phyloP scores from a whole-genome alignment of 2,797 vertebrate genomes.

The Takifugu ocellatus region DNA sequence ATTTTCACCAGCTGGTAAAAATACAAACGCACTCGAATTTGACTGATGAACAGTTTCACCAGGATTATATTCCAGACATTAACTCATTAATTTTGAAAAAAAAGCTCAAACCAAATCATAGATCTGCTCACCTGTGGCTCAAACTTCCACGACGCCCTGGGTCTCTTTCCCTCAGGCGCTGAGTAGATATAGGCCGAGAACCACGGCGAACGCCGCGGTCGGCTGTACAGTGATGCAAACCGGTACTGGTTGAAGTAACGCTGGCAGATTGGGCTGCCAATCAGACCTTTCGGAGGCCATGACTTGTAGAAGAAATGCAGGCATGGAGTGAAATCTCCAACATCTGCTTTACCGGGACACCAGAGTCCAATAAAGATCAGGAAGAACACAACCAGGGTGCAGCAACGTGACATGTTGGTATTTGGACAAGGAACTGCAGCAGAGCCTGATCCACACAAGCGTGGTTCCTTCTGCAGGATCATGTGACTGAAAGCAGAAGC shows the following conservation, averaged over 20 bases:
- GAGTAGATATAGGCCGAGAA: constrained; percentile 66
- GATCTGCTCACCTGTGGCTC: constrained; percentile 68
- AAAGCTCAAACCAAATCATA: too few relatives aligned
- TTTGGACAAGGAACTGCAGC: not conserved
- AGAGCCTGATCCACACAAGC: fast-evolving
- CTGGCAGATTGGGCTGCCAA: constrained; percentile 67
- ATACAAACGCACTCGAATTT: too few relatives aligned
- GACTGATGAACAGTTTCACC: too few relatives aligned
- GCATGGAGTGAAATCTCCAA: constrained; percentile 66
- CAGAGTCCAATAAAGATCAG: constrained; percentile 15
- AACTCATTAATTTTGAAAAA: too few relatives aligned
- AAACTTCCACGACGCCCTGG: constrained; percentile 61
- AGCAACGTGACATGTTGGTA: constrained; percentile 11
- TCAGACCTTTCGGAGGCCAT: constrained; percentile 65
- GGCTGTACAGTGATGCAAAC: constrained; percentile 70
- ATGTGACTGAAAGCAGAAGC: constrained; percentile 34
- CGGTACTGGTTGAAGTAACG: constrained; percentile 54
- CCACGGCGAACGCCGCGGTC: constrained; percentile 57
- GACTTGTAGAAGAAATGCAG: constrained; percentile 58
- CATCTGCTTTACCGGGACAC: constrained; percentile 38
- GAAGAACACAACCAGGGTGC: not conserved
- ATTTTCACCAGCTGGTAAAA: too few relatives aligned
- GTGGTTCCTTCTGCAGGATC: not conserved
- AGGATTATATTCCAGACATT: too few relatives aligned
- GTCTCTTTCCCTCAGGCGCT: constrained; percentile 54